Conservation (phyloP, 92 coral and sea anemone genomes). For the Umimayanthus kanabou region DNA sequence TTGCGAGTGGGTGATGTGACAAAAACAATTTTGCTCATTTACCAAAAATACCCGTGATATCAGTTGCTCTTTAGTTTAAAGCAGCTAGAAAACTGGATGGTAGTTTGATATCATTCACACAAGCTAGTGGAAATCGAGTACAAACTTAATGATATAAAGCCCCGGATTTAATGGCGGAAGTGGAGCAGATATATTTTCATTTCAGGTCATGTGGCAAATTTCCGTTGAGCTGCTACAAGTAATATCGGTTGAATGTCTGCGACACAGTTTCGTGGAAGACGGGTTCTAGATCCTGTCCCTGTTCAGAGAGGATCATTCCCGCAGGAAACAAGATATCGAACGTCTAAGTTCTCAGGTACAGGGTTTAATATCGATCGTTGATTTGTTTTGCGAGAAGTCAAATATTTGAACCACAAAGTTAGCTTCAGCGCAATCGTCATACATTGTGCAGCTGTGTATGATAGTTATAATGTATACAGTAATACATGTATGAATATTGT, state of each 20-base stretch:
- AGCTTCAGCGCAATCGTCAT: too few species aligned
- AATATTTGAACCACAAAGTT: background rate
- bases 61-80: background rate
- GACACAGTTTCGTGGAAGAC: slow-evolving; percentile 78
- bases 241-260: slow-evolving; percentile 45
- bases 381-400: background rate
- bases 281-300: slow-evolving; percentile 76
- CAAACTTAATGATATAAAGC: slow-evolving; percentile 3
- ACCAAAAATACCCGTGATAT: slow-evolving; percentile 43
- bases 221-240: background rate
- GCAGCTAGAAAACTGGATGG: background rate
- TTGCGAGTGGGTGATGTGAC: slow-evolving; percentile 31
- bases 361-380: slow-evolving; percentile 3
- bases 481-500: background rate
- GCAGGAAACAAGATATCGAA: slow-evolving; percentile 59
- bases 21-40: slow-evolving; percentile 36
- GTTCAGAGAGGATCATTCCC: slow-evolving; percentile 70
- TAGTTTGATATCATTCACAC: background rate
- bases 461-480: background rate
- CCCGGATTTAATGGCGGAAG: slow-evolving; percentile 36
- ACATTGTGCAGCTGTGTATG: background rate
- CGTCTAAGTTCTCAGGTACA: slow-evolving; percentile 72
- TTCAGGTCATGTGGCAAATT: slow-evolving; percentile 3
- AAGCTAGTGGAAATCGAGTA: background rate
- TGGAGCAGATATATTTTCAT: slow-evolving; percentile 14